Evolutionary conservation across 2,888 invertebrate genomes (phyloP).

Genomic region (Cecidostiba fungosa): DNA sequence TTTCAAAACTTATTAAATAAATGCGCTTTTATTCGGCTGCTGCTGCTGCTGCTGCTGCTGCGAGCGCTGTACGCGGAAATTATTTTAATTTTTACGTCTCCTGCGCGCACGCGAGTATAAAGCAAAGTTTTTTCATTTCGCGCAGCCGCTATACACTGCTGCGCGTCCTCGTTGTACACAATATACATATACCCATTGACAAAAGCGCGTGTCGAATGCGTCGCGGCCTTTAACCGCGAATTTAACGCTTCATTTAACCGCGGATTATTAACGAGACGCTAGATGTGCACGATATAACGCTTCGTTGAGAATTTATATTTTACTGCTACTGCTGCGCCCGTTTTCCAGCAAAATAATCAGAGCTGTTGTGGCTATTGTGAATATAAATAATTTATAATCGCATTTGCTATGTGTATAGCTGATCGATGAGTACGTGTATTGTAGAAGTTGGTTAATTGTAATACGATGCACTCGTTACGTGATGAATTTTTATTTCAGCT

Average conservation of each 20-base stretch:
- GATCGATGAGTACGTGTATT: too few species aligned
- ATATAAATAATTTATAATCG: too few species aligned
- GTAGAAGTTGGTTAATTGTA: too few species aligned
- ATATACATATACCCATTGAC: not conserved
- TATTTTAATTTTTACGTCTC: slow-evolving; percentile 36
- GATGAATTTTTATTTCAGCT: too few species aligned
- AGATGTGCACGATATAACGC: slow-evolving; percentile 1
- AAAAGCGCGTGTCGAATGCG: slow-evolving; percentile 21
- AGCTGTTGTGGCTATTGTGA: too few species aligned
- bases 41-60: too few species aligned
- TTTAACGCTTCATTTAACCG: slow-evolving; percentile 48
- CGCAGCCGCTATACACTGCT: too few species aligned
- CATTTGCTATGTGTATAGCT: too few species aligned
- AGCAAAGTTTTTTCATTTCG: slow-evolving; percentile 36
- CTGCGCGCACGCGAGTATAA: not conserved
- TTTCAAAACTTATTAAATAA: slow-evolving; percentile 42
- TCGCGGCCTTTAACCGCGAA: slow-evolving; percentile 27
- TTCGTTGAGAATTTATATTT: not conserved
- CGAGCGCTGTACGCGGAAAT: not conserved
- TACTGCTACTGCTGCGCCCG: too few species aligned
- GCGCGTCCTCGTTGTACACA: not conserved
- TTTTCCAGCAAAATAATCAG: too few species aligned
- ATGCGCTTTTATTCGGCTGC: slow-evolving; percentile 7
- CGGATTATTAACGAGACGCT: slow-evolving; percentile 29
- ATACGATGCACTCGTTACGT: too few species aligned